Evolutionary conservation across 2,113 vertebrate genomes (phyloP), one percentile per base, ranked within the genome.

Genomic region (Macrotus californicus): DNA sequence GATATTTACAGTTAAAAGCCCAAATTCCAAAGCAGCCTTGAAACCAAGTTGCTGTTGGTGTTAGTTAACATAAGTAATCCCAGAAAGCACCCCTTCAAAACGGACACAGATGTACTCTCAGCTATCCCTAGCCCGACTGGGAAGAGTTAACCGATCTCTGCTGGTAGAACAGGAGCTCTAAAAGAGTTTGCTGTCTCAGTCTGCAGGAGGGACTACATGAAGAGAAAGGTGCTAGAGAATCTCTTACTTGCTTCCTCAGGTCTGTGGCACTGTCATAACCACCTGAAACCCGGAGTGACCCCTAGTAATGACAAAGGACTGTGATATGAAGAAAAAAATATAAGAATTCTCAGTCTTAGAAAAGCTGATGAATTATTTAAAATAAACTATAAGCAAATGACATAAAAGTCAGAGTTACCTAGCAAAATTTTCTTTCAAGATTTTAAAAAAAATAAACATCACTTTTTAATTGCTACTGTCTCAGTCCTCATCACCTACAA

Each of bases 31-130:
- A 83, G 12, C 18, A 89, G 39, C 6, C 24, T 77, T 69, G 46
- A 56, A 93, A 89, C 9, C 19, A 41, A 64, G 46, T 10, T 89
- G 13, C 4, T 46, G 15, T 1, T 34, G 82, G 18, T 21, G 13
- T 84, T 72, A 77, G 36, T 94, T 90, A 92, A 95, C 81, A 89
- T 88, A 93, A 91, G 50, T 41, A 64, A 66, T 70, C n/a, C 12
- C 64, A 36, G 24, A 77, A 96, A 79, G 8, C 39, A 89, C 6
- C 69, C 46, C 90, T 91, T 95, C 16, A 76, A 89, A 95, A 75
- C 2, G 41, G 73, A 64, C 81, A 80, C 59, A 46, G 77, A 64
- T 69, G 24, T 43, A n/a, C 29, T 69, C 77, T 94, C 70, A 92
- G 75, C 66, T 87, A 36, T 90, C 66, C n/a, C 66, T 22, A 84